These are phyloP conservation scores for Dromius quadrimaculatus DNA, from an alignment of 2,888 invertebrate genomes.

Conservation along the genomic window DNA sequence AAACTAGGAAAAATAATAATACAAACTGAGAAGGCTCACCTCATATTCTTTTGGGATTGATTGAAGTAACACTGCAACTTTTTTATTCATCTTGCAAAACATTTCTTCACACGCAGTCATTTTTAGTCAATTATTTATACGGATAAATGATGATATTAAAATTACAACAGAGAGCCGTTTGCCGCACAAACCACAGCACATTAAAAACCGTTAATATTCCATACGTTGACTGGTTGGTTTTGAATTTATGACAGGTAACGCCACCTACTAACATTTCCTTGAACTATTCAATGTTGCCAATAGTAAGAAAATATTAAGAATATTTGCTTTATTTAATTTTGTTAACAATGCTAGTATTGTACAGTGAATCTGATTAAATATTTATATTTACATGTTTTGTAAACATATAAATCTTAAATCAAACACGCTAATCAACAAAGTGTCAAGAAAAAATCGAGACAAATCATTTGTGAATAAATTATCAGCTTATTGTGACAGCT, in stretches of 20 bases:
- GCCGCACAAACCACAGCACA: not conserved
- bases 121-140: not conserved
- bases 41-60: not conserved
- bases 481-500: slow-evolving; percentile 33
- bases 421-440: slow-evolving; percentile 32
- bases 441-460: slow-evolving; percentile 24
- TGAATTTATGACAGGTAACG: not conserved
- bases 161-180: not conserved
- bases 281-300: slow-evolving; percentile 1
- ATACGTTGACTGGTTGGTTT: not conserved
- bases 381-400: slow-evolving; percentile 42
- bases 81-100: slow-evolving; percentile 3
- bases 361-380: slow-evolving; percentile 42
- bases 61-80: not conserved
- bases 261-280: not conserved
- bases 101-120: slow-evolving; percentile 9
- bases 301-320: slow-evolving; percentile 16
- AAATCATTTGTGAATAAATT: slow-evolving; percentile 35
- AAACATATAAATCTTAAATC: slow-evolving; percentile 33
- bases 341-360: slow-evolving; percentile 34
- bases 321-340: slow-evolving; percentile 38
- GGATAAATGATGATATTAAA: not conserved
- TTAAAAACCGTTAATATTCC: not conserved
- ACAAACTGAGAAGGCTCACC: no score
- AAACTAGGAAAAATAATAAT: no score